Evolutionary conservation across 2,888 invertebrate species (phyloP), one percentile per base, ranked within the genome.

Genomic region (Drosophila testacea): DNA sequence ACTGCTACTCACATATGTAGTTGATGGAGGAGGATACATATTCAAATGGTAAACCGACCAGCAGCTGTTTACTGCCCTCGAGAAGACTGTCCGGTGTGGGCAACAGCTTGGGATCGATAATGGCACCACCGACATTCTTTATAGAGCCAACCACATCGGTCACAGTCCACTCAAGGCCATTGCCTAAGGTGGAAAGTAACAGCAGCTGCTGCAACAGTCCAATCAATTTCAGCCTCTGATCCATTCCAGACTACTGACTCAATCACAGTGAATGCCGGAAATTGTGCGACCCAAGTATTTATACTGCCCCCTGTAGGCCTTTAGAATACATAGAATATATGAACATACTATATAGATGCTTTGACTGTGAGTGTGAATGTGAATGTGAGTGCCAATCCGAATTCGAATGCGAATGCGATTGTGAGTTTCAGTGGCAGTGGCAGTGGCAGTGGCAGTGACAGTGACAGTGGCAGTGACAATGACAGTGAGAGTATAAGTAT

Each of bases 41-140:
- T 47, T 92, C 91, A 38, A 92, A 90, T 10, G 92, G 92, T 77
- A 91, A 91, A 5, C 92, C 92, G 36, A 88, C 92, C n/a, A 92
- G 41, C 0, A 91, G n/a, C 48, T 92, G 89, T 56, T 92, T 92
- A 47, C 91, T 81, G 1, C 79, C 59, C 13, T 91, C 90, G 30
- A 92, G 86, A 3, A 92, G 57, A 3, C 75, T 81, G 32, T 83
- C 63, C 1, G 91, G 90, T 0, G 90, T 79, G 13, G 91, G 91
- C 70, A 91, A 42, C 11, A 81, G 30, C 44, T 78, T 83, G 4
- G 66, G 69, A 13, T 83, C 82, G 6, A 77, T 78, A 0, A 91
- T 65, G 16, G 84, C 84, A n/a, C 61, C 47, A 7, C 85, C 78
- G 5, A 91, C 79, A 44, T 64, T 81, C 1, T 44, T 65, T 0